Percentiles rank a stretch among this genome's conserved stretches.
These are phyloP conservation scores for Netelia fuscicornis DNA, from an alignment of 2,888 invertebrate species.

Conservation along the genomic window DNA sequence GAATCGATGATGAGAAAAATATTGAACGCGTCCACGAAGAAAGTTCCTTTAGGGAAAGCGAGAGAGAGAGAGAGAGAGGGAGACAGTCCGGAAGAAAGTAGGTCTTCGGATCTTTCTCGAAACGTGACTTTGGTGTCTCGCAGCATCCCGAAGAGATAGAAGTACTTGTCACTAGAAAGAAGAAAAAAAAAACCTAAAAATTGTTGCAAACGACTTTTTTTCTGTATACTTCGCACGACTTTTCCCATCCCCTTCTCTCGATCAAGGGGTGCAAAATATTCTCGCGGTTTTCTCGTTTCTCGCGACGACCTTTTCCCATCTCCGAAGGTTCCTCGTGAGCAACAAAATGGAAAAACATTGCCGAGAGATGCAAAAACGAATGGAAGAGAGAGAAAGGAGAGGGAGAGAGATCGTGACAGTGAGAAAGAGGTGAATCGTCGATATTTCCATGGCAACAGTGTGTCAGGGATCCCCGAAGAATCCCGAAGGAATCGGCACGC, in stretches of 20 bases:
- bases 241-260: constrained; percentile 3
- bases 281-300: background rate
- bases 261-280: background rate
- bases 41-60: background rate
- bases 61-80: background rate
- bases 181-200: constrained; percentile 5
- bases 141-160: background rate
- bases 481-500: constrained; percentile 60
- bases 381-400: background rate
- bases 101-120: no score
- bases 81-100: background rate
- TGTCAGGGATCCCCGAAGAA: constrained; percentile 24
- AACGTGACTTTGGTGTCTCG: background rate
- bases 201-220: constrained; percentile 36
- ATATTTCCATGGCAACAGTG: constrained; percentile 61
- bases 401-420: background rate
- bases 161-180: background rate
- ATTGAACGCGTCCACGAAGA: background rate
- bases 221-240: constrained; percentile 18
- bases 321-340: background rate
- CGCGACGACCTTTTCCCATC: background rate
- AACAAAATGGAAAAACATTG: constrained; percentile 1
- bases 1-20: constrained; percentile 22
- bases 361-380: background rate
- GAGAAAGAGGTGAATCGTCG: constrained; percentile 7